Evolutionary conservation across 2,113 vertebrate species (phyloP).

Genomic region (Speoplatyrhinus poulsoni): DNA sequence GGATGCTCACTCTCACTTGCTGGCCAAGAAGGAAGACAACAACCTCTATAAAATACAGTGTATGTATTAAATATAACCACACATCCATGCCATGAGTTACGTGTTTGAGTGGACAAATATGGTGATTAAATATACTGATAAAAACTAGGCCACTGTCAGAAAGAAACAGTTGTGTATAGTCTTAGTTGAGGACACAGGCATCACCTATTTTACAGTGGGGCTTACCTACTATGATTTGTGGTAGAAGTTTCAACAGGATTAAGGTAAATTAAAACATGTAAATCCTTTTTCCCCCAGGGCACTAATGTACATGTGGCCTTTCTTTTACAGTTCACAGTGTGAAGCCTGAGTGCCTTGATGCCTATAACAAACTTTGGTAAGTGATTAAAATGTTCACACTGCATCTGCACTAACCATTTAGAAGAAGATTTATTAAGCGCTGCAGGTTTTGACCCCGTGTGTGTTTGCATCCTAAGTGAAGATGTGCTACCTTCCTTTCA

Average conservation of each 20-base stretch:
- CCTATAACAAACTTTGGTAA: conserved; percentile 97
- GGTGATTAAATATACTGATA: no score
- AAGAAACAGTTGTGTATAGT: no score
- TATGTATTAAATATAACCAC: conserved; percentile 68
- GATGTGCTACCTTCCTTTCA: conserved; percentile 91
- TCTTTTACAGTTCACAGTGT: conserved; percentile 95
- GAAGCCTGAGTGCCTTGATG: conserved; percentile 95
- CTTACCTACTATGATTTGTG: no score
- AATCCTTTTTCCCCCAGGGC: background rate
- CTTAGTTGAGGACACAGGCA: no score
- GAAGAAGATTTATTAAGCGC: background rate
- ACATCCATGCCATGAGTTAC: no score
- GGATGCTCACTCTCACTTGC: conserved; percentile 95
- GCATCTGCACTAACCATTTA: background rate
- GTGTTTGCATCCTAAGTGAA: conserved; percentile 75
- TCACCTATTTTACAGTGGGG: no score
- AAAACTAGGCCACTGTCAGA: no score
- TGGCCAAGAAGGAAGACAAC: conserved; percentile 94
- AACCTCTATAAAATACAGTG: conserved; percentile 97
- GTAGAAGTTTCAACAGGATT: background rate
- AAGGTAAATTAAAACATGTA: background rate
- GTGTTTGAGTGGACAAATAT: no score
- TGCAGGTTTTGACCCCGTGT: conserved; percentile 3
- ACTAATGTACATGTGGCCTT: conserved; percentile 35
- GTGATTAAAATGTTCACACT: conserved; percentile 19